phyloP scores from a whole-genome alignment of 2,113 vertebrate species.

The Chunga burmeisteri region DNA sequence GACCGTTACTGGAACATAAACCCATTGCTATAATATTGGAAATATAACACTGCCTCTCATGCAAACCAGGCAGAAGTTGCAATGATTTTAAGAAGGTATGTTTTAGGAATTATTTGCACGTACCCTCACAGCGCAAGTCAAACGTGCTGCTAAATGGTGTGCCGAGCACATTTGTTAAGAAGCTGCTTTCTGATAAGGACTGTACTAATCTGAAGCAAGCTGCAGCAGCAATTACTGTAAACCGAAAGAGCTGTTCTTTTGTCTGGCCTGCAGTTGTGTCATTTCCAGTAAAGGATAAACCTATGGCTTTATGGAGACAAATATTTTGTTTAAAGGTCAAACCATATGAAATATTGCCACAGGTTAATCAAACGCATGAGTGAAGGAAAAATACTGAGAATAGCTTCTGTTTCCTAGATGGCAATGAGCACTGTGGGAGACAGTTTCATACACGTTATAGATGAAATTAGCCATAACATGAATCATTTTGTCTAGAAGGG shows the following conservation, averaged over 20 bases:
- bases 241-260: not conserved
- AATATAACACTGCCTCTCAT: not conserved
- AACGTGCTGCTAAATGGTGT: not conserved
- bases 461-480: not conserved
- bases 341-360: not conserved
- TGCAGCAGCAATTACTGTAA: not conserved
- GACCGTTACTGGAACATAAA: not conserved
- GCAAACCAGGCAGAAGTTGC: not conserved
- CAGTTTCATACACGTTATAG: not conserved
- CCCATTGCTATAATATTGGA: not conserved
- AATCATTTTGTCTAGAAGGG: not conserved
- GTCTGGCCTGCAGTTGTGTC: not conserved
- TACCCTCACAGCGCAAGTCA: not conserved
- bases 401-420: not conserved
- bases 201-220: not conserved
- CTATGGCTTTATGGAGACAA: not conserved
- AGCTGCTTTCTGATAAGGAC: constrained; percentile 3
- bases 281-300: constrained; percentile 32
- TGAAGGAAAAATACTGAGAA: not conserved
- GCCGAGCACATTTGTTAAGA: not conserved
- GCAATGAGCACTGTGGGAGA: not conserved
- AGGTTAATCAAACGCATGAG: constrained; percentile 3
- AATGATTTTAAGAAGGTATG: not conserved
- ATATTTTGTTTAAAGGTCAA: constrained; percentile 47
- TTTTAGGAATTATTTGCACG: not conserved